Conservation (phyloP, 2,113 vertebrate species). For the Coracopsis vasa region DNA sequence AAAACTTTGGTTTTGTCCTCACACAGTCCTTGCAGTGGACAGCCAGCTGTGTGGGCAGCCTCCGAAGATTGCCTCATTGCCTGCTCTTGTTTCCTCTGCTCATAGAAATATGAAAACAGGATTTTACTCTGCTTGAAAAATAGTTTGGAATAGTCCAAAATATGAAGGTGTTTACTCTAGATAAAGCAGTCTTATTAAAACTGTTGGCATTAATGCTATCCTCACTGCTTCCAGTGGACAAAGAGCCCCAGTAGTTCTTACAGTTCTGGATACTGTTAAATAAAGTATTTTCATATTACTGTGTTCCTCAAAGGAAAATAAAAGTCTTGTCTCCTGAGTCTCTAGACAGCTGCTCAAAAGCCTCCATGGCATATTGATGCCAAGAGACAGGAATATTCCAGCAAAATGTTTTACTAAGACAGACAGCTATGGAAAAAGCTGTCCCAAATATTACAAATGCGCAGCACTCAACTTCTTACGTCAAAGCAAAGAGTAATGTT, state of each 20-base stretch:
- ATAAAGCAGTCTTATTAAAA: not conserved
- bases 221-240: not conserved
- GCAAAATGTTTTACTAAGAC: not conserved
- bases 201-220: not conserved
- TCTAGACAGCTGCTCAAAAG: not conserved
- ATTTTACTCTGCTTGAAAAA: constrained; percentile 9
- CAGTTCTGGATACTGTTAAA: not conserved
- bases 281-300: not conserved
- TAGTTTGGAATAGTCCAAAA: not conserved
- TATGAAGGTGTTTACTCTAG: not conserved
- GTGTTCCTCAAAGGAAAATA: not conserved
- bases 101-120: constrained; percentile 54
- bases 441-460: constrained; percentile 49
- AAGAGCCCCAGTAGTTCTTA: not conserved
- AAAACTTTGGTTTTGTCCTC: constrained; percentile 35
- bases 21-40: not conserved
- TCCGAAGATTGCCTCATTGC: constrained; percentile 56
- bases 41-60: constrained; percentile 65
- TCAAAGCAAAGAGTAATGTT: constrained; percentile 61
- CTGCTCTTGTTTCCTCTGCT: constrained; percentile 48
- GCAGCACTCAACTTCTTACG: not conserved
- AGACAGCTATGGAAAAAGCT: constrained; percentile 35
- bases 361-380: not conserved
- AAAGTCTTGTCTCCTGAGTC: not conserved
- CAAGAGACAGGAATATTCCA: not conserved